Evolutionary conservation across 2,113 vertebrate species (phyloP).

Genomic region (Zapus hudsonius): DNA sequence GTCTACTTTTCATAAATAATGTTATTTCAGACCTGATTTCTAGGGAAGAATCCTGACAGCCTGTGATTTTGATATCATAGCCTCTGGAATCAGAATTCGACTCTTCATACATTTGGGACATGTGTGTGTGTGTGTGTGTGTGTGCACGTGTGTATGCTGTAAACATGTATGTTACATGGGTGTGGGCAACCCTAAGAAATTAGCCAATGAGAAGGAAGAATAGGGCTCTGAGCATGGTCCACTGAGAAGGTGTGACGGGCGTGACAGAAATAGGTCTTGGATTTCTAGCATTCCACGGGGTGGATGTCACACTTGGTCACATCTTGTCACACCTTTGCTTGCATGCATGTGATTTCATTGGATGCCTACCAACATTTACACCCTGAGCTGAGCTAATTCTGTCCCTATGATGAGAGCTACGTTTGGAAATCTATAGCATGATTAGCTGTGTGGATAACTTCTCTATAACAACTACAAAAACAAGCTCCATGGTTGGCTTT

Average conservation of each 20-base stretch:
- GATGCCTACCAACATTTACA: neutral
- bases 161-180: neutral
- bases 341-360: neutral
- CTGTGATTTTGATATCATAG: neutral
- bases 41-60: neutral
- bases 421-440: too few species aligned
- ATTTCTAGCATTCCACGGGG: neutral
- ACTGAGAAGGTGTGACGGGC: neutral
- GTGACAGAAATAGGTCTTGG: neutral
- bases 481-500: neutral
- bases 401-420: neutral
- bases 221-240: neutral
- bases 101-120: neutral
- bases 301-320: neutral
- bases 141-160: too few species aligned
- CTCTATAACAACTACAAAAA: conserved; percentile 41
- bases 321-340: neutral
- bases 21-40: neutral
- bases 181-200: neutral
- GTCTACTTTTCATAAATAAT: neutral
- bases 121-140: too few species aligned
- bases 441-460: conserved; percentile 22
- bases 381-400: neutral
- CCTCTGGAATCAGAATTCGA: neutral
- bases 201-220: neutral